Conservation (phyloP, 2,113 vertebrate species). For the Deroptyus accipitrinus region DNA sequence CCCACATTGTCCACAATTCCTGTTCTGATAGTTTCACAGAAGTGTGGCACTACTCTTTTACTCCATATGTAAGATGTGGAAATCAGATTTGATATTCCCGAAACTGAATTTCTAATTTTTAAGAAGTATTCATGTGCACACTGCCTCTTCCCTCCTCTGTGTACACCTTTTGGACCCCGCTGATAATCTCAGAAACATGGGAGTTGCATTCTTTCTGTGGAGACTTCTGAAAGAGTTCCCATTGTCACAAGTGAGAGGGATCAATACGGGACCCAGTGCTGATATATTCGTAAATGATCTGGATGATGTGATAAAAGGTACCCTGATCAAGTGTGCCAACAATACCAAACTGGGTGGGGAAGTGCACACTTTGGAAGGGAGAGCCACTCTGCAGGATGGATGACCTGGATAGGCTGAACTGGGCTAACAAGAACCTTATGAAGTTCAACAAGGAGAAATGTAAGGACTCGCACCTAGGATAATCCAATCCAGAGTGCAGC, state of each 20-base stretch:
- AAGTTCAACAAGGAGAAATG: background rate
- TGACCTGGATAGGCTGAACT: background rate
- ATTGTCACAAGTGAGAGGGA: background rate
- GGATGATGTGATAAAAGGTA: background rate
- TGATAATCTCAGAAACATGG: background rate
- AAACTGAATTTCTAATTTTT: background rate
- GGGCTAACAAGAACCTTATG: background rate
- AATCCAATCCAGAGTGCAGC: background rate
- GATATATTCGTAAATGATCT: background rate
- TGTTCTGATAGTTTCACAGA: background rate
- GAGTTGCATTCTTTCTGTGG: background rate
- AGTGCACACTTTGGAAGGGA: background rate
- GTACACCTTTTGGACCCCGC: background rate
- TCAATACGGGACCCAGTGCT: background rate
- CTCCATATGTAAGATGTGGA: background rate
- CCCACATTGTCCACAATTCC: background rate
- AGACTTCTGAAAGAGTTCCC: background rate
- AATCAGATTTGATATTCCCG: background rate
- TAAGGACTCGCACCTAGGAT: background rate
- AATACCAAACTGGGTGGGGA: background rate
- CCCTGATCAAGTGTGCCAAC: background rate
- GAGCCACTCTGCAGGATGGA: background rate
- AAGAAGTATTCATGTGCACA: background rate
- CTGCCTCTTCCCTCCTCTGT: background rate
- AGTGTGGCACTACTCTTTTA: background rate